Evolutionary conservation across 1,140 invertebrate species (phyloP).

Genomic region (Drosophila elegans): DNA sequence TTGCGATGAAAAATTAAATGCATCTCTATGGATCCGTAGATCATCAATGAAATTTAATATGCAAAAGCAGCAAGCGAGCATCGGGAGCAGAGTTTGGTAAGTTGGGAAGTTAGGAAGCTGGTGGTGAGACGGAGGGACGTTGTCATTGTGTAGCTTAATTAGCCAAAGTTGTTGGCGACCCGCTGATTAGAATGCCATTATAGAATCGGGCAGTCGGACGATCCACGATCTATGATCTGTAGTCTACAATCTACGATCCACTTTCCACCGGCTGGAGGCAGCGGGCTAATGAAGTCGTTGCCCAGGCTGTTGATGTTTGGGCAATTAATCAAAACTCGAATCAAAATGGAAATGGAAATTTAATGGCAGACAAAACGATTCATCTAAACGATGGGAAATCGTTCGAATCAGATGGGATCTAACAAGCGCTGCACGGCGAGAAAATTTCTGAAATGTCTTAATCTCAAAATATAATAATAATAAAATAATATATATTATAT

Average conservation of each 20-base stretch:
- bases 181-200: slow-evolving; percentile 73
- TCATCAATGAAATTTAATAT: slow-evolving; percentile 84
- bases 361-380: slow-evolving; percentile 74
- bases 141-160: slow-evolving; percentile 82
- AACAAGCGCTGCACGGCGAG: slow-evolving; percentile 12
- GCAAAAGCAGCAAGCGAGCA: slow-evolving; percentile 35
- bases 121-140: slow-evolving; percentile 38
- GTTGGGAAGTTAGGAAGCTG: not conserved
- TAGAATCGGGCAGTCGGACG: slow-evolving; percentile 7
- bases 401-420: slow-evolving; percentile 46
- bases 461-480: too few relatives aligned
- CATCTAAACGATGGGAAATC: slow-evolving; percentile 68
- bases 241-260: slow-evolving; percentile 14
- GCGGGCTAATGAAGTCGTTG: slow-evolving; percentile 69
- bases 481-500: too few relatives aligned
- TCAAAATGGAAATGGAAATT: slow-evolving; percentile 74
- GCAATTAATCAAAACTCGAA: slow-evolving; percentile 77
- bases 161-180: slow-evolving; percentile 66
- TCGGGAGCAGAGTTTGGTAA: slow-evolving; percentile 14
- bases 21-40: slow-evolving; percentile 74
- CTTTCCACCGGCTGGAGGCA: slow-evolving; percentile 16
- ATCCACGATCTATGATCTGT: slow-evolving; percentile 6
- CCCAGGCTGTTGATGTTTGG: slow-evolving; percentile 42
- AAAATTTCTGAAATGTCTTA: not conserved
- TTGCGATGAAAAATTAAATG: slow-evolving; percentile 82